Evolutionary conservation across 2,888 invertebrate genomes (phyloP).

Genomic region (Biston betularia): DNA sequence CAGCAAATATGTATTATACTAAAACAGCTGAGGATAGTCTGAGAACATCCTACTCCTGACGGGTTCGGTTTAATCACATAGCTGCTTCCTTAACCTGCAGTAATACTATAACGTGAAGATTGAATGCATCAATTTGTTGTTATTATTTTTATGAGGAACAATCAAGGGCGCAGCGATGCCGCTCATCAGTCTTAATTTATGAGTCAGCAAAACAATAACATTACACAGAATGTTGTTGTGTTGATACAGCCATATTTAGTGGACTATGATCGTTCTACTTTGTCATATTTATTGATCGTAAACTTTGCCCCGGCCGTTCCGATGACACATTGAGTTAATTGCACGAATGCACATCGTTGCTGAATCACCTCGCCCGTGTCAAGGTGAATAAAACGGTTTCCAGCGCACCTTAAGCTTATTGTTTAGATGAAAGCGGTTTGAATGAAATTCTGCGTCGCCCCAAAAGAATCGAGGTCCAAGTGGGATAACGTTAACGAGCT

Average conservation of each 20-base stretch:
- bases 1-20: slow-evolving; percentile 32
- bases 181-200: slow-evolving; percentile 66
- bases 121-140: slow-evolving; percentile 67
- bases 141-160: slow-evolving; percentile 60
- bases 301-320: slow-evolving; percentile 51
- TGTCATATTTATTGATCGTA: slow-evolving; percentile 50
- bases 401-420: slow-evolving; percentile 27
- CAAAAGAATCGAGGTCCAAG: slow-evolving; percentile 65
- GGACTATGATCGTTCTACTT: slow-evolving; percentile 52
- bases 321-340: slow-evolving; percentile 58
- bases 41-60: slow-evolving; percentile 41
- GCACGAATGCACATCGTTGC: slow-evolving; percentile 50
- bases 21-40: slow-evolving; percentile 36
- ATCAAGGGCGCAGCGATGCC: slow-evolving; percentile 34
- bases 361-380: slow-evolving; percentile 50
- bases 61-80: slow-evolving; percentile 46
- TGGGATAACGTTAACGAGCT: slow-evolving; percentile 81
- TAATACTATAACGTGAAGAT: slow-evolving; percentile 50
- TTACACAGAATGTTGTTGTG: slow-evolving; percentile 32
- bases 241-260: slow-evolving; percentile 48
- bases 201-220: slow-evolving; percentile 62
- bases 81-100: slow-evolving; percentile 47
- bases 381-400: slow-evolving; percentile 19
- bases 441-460: slow-evolving; percentile 49
- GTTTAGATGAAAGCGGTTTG: slow-evolving; percentile 42